Conservation (phyloP, 1,140 invertebrate genomes). For the Magallana gigas region DNA sequence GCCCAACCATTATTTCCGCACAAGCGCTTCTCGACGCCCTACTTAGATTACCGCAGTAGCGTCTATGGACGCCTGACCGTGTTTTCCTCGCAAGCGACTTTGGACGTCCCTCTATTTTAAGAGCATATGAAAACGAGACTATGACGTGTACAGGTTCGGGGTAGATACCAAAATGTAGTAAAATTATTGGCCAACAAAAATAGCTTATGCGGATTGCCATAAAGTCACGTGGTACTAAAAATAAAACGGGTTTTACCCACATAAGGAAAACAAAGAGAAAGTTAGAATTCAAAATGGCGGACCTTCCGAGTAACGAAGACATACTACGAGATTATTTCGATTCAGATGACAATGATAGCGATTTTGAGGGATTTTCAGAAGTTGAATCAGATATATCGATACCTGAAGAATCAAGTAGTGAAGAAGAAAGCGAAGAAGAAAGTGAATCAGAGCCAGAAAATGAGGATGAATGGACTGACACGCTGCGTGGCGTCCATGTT, state of each 20-base stretch:
- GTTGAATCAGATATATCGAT: conserved; percentile 15
- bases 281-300: conserved; percentile 28
- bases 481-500: background rate
- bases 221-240: background rate
- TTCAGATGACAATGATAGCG: conserved; percentile 36
- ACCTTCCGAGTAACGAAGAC: conserved; percentile 16
- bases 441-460: background rate
- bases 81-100: background rate
- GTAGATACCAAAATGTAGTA: background rate
- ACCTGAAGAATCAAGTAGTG: background rate
- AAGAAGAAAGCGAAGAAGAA: background rate
- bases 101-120: background rate
- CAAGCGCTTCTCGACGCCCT: too few species aligned
- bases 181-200: background rate
- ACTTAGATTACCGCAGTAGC: background rate
- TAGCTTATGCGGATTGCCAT: background rate
- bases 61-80: background rate
- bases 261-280: background rate
- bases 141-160: background rate
- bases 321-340: conserved; percentile 15
- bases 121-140: conserved; percentile 5
- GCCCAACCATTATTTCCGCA: background rate
- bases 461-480: background rate
- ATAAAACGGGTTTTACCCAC: background rate
- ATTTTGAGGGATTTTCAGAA: conserved; percentile 21